Base-by-base conservation (phyloP, 2,797 vertebrate genomes). In the Acanthis flammea region DNA sequence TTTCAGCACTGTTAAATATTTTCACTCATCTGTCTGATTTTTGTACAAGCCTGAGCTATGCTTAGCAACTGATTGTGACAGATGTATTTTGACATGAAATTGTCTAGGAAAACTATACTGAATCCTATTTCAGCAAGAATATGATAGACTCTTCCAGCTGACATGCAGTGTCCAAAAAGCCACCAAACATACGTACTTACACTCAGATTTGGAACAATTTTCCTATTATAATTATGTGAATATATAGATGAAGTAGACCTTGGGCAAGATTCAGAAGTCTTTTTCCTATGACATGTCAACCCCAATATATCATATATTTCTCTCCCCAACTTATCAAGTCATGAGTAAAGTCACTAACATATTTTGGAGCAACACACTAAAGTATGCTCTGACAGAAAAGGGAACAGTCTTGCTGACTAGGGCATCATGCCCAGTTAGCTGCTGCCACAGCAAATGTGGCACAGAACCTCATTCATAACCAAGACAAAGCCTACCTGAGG, bases 81-180 rank as follows among this genome's bases (percentile, higher is more conserved):
- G 67, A 75, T 60, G 8, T 75, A 85, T 87, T 96, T 94, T 96
- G 87, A 94, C 86, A 94, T 33, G 19, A 76, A 44, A 47, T 66
- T 72, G 19, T 74, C 54, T 62, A 72, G 37, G 27, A 89, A 90
- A 92, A 77, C 23, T 55, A 30, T 39, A 50, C 2, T 55, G 48
- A 85, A 85, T 88, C n/a, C 35, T 71, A 41, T 63, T 84, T 80
- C 47, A 82, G 12, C 35, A 85, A 48, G 48, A 65, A 50, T n/a
- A 42, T 23, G 63, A 62, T 42, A 85, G 65, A 63, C 23, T 66
- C 11, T 73, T 91, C 50, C 47, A 93, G 19, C 39, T 74, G 71
- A 66, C 23, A 44, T 6, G 22, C 7, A 42, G 18, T 8, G 48
- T 65, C 74, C 87, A 94, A 91, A 84, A 92, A 82, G 31, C 19